Conservation (phyloP, 2,888 invertebrate genomes). For the Nebria salina region DNA sequence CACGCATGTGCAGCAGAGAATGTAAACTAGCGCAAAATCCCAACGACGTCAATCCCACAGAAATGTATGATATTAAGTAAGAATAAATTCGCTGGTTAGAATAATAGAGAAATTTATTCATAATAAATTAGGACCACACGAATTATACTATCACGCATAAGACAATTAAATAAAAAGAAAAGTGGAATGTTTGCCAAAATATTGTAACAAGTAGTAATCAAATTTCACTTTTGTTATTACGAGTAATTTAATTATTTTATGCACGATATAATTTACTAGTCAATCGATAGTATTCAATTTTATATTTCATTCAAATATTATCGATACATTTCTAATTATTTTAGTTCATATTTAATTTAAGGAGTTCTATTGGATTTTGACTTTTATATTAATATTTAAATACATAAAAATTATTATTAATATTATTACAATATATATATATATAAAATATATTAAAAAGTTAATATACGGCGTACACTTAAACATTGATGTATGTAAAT, state of each 20-base stretch:
- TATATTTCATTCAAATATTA: too few relatives aligned
- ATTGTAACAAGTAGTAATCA: neutral
- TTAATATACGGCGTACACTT: conserved; percentile 36
- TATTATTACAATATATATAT: conserved; percentile 22
- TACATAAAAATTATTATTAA: conserved; percentile 43
- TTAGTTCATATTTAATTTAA: too few relatives aligned
- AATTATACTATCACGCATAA: neutral
- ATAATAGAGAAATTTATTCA: too few relatives aligned
- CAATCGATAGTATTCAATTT: too few relatives aligned
- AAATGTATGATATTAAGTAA: too few relatives aligned
- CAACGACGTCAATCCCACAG: too few relatives aligned
- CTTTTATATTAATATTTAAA: neutral
- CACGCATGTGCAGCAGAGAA: too few relatives aligned
- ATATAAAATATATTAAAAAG: conserved; percentile 46
- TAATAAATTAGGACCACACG: too few relatives aligned
- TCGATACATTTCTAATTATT: too few relatives aligned
- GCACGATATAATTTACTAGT: too few relatives aligned
- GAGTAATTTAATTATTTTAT: neutral
- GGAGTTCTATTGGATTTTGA: neutral
- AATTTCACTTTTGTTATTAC: neutral
- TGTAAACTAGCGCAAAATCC: too few relatives aligned
- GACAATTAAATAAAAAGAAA: neutral
- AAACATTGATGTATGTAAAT: conserved; percentile 28
- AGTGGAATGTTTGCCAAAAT: neutral
- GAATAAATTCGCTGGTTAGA: too few relatives aligned